These are phyloP conservation scores for Aleiodes testaceus DNA, from an alignment of 2,888 invertebrate genomes.

Conservation along the genomic window DNA sequence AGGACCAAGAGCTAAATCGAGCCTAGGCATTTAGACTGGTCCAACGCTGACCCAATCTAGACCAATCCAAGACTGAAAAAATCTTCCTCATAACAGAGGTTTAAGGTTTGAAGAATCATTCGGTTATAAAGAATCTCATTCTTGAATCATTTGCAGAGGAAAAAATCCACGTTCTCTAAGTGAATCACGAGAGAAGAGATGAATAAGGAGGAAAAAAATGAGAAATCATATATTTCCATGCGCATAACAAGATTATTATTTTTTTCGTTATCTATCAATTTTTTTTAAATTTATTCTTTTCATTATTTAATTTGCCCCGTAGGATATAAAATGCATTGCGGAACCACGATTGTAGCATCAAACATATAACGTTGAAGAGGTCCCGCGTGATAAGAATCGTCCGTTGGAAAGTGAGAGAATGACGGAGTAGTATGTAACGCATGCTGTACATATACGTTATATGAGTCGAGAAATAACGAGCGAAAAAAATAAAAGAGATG, in stretches of 20 bases:
- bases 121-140: neutral
- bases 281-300: neutral
- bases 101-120: too few species aligned
- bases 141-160: neutral
- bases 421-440: constrained; percentile 23
- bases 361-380: constrained; percentile 45
- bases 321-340: neutral
- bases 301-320: constrained; percentile 15
- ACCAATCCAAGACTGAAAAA: too few species aligned
- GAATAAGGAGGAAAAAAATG: constrained; percentile 1
- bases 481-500: too few species aligned
- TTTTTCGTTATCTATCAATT: neutral
- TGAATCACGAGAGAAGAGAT: neutral
- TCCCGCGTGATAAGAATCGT: constrained; percentile 49
- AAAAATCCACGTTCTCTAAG: neutral
- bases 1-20: too few species aligned
- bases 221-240: neutral
- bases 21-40: too few species aligned
- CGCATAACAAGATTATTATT: constrained; percentile 25
- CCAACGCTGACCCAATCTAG: too few species aligned
- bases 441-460: constrained; percentile 36
- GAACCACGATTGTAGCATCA: constrained; percentile 14
- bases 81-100: too few species aligned
- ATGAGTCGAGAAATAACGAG: constrained; percentile 33
- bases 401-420: constrained; percentile 42